Evolutionary conservation across 1,140 invertebrate genomes (phyloP).

Genomic region (Pogonognathellus flavescens): DNA sequence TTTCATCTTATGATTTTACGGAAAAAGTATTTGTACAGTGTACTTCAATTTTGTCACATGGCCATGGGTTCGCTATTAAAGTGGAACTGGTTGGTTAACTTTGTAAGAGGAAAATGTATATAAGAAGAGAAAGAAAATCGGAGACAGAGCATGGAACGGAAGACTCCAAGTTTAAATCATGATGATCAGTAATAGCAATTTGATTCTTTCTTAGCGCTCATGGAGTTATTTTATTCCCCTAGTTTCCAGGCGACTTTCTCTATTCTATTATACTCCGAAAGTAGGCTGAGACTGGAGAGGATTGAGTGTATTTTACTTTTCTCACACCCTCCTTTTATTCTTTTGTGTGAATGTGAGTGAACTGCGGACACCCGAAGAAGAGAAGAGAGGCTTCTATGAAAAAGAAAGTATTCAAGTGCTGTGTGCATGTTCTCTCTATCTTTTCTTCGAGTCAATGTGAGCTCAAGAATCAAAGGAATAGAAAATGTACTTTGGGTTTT

Average conservation of each 20-base stretch:
- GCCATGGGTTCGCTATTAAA: no score
- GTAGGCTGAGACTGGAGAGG: neutral
- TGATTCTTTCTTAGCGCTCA: constrained; percentile 5
- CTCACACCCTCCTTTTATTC: neutral
- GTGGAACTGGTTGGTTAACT: no score
- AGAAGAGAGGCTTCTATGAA: neutral
- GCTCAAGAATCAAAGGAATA: constrained; percentile 22
- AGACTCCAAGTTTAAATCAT: no score
- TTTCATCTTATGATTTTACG: no score
- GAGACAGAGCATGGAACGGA: neutral
- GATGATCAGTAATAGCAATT: constrained; percentile 31
- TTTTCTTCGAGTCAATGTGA: constrained; percentile 16
- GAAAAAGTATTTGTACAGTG: no score
- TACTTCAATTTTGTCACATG: no score
- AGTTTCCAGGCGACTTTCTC: constrained; percentile 1
- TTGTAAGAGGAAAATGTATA: neutral
- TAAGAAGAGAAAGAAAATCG: neutral
- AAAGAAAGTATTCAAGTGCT: constrained; percentile 1
- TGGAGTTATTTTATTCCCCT: constrained; percentile 7
- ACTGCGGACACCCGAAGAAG: neutral
- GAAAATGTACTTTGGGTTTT: constrained; percentile 50
- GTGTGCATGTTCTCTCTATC: constrained; percentile 2
- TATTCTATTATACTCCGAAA: neutral
- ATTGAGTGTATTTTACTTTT: neutral
- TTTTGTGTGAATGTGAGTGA: neutral